Base-by-base conservation (phyloP, 1,140 invertebrate genomes). In the Saccostrea cuccullata region DNA sequence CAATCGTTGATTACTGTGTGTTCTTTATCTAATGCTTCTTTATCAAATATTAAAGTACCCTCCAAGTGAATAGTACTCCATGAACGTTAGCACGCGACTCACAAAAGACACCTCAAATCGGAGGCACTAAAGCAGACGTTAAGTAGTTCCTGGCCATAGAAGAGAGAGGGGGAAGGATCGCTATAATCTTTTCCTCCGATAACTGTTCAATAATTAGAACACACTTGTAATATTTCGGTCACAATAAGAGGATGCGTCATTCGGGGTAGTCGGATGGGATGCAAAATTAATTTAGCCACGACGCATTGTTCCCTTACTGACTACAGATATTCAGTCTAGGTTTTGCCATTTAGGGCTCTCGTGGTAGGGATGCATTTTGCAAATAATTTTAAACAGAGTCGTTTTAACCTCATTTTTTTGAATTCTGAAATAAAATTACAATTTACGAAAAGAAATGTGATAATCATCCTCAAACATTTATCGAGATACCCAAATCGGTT, bases 41-140 rank as follows among this genome's bases (percentile, higher is more conserved):
- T 77, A 77, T 77, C 70, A 77, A 77, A 77, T 77, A 77, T 77
- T 77, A 30, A 77, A 77, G 70, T 77, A 77, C 26, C 70, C 26
- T 17, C 9, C 23, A 36, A 36, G 70, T 30, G 30, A 30, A 26
- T 36, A 6, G 70, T 77, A 77, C 70, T 77, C 70, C 70, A 36
- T 13, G 26, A 26, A 30, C 70, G 70, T 26, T 36, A 30, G 26
- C 70, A 77, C 70, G 70, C 70, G 30, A 77, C 70, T 77, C 70
- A 77, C 70, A 77, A 77, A 64, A 77, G 70, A 77, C 70, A 77
- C 70, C 70, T 77, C 23, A 13, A 17, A 17, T 77, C 26, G 13
- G 23, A 4, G 70, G 30, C 70, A 77, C 4, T 77, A 77, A 77
- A 77, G 13, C 70, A 30, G 26, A 15, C 70, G 11, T 30, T 77